These are phyloP conservation scores for Sebastes kiyomatsui DNA, from an alignment of 2,797 vertebrate genomes.

Conservation along the genomic window DNA sequence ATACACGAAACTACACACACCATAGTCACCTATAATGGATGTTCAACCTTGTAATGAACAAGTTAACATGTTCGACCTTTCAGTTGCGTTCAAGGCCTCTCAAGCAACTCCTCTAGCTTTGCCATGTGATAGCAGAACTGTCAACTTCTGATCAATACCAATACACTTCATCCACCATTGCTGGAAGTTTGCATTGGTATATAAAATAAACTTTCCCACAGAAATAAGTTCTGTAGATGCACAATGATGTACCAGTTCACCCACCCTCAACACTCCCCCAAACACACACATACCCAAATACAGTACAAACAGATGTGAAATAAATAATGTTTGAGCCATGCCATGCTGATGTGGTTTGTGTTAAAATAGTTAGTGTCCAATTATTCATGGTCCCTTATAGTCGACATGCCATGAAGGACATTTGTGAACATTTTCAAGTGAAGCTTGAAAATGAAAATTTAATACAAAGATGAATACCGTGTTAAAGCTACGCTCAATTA, in stretches of 20 bases:
- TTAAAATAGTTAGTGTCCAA: constrained; percentile 52
- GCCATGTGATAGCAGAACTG: neutral
- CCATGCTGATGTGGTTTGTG: constrained; percentile 34
- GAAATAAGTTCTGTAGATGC: neutral
- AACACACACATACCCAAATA: neutral
- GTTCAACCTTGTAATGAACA: constrained; percentile 2
- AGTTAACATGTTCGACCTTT: neutral
- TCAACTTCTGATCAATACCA: neutral
- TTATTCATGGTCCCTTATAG: constrained; percentile 50
- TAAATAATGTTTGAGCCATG: constrained; percentile 31
- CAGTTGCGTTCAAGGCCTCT: neutral
- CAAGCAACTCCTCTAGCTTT: neutral
- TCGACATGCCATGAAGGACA: constrained; percentile 1
- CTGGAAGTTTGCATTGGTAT: neutral
- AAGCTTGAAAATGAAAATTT: neutral
- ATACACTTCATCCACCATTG: neutral
- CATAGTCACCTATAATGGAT: neutral
- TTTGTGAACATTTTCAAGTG: neutral
- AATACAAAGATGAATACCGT: constrained; percentile 27
- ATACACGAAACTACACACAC: neutral
- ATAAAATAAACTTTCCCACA: neutral
- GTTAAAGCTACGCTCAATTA: constrained; percentile 24
- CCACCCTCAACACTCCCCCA: neutral
- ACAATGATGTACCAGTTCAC: neutral
- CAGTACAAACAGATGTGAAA: neutral